Conservation (phyloP, 2,797 vertebrate species). For the Parauchenoglanis punctatus region DNA sequence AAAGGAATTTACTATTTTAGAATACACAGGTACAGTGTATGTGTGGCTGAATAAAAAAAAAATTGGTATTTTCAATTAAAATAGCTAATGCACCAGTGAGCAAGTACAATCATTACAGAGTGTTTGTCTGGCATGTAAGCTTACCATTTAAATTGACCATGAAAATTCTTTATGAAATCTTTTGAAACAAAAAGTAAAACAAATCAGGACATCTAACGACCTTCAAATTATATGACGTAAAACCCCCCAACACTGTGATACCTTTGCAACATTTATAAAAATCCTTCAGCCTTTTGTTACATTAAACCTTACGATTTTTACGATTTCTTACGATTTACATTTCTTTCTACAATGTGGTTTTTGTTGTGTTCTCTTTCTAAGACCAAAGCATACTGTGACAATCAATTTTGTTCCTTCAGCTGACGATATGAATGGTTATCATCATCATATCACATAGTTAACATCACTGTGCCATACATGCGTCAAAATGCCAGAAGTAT, state of each 20-base stretch:
- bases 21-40: not conserved
- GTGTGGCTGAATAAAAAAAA: not conserved
- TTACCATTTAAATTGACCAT: not conserved
- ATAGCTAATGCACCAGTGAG: not conserved
- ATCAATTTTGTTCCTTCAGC: not conserved
- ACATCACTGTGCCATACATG: slow-evolving; percentile 1
- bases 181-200: not conserved
- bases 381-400: not conserved
- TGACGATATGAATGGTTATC: not conserved
- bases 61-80: not conserved
- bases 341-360: not conserved
- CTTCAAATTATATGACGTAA: not conserved
- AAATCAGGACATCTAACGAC: not conserved
- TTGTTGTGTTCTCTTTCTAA: not conserved
- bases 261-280: not conserved
- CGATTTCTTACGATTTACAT: not conserved
- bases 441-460: slow-evolving; percentile 19
- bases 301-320: not conserved
- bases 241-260: not conserved
- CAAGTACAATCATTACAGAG: not conserved
- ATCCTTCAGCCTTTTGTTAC: not conserved
- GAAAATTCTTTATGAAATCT: not conserved
- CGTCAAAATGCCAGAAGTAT: not conserved
- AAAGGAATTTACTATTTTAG: not conserved
- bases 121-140: not conserved